A percentile compares a stretch with the other conserved stretches of the same genome.
Evolutionary conservation across 2,113 vertebrate species (phyloP).

Genomic region (Hyaena hyaena): DNA sequence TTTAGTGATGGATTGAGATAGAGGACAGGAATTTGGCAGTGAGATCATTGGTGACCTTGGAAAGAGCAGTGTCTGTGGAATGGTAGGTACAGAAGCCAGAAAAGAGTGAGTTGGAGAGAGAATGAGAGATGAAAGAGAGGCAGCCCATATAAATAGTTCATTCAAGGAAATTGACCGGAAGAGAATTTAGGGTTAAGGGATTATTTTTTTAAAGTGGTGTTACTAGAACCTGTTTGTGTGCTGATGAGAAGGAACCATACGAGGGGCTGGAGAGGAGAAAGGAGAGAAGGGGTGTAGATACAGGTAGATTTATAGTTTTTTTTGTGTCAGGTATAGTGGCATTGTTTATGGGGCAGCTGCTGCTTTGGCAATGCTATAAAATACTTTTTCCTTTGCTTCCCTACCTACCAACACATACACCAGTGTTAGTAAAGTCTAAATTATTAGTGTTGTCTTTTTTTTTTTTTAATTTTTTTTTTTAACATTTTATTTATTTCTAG

Average conservation of each 20-base stretch:
- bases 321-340: not conserved
- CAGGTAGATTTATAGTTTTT: not conserved
- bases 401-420: not conserved
- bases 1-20: conserved; percentile 24
- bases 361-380: conserved; percentile 5
- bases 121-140: conserved; percentile 25
- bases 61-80: conserved; percentile 10
- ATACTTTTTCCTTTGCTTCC: not conserved
- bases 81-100: not conserved
- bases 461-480: no score
- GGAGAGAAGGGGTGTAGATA: not conserved
- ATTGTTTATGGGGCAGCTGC: conserved; percentile 17
- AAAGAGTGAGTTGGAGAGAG: not conserved
- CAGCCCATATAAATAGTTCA: not conserved
- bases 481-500: no score
- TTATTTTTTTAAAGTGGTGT: not conserved
- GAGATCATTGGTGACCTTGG: conserved; percentile 27
- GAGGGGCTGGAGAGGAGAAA: not conserved
- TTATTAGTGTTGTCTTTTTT: conserved; percentile 22
- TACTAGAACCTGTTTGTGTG: conserved; percentile 9
- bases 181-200: not conserved
- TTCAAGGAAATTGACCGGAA: conserved; percentile 7
- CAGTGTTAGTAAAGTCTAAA: not conserved
- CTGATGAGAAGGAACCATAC: not conserved
- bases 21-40: not conserved